Conservation (phyloP, 2,888 invertebrate species). For the Lymantria dispar region DNA sequence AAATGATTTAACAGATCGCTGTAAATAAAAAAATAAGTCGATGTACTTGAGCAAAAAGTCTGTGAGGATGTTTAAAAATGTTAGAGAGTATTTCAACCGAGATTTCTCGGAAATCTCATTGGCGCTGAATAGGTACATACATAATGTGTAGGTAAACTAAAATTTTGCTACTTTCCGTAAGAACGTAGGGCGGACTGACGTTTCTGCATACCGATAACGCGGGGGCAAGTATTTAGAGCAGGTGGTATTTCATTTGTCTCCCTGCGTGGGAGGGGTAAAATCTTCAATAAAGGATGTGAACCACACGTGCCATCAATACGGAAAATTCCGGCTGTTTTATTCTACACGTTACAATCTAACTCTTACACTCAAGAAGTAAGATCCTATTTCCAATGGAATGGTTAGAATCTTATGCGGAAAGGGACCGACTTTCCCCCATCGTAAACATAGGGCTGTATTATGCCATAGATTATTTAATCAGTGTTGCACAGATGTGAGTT, state of each 20-base stretch:
- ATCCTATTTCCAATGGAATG: slow-evolving; percentile 31
- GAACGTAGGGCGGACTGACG: slow-evolving; percentile 24
- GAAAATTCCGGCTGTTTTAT: slow-evolving; percentile 57
- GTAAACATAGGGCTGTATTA: slow-evolving; percentile 71
- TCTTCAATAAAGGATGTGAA: slow-evolving; percentile 74
- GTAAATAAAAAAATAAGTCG: not conserved
- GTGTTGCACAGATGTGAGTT: too few species aligned
- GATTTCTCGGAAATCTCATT: not conserved
- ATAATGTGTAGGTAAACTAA: not conserved
- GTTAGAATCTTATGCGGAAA: slow-evolving; percentile 57
- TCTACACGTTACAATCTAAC: slow-evolving; percentile 13
- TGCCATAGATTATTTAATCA: slow-evolving; percentile 44
- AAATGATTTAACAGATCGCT: too few species aligned
- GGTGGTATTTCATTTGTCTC: slow-evolving; percentile 69
- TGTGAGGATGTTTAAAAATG: not conserved
- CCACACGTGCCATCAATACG: slow-evolving; percentile 74
- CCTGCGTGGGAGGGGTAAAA: slow-evolving; percentile 56
- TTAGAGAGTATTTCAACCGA: not conserved
- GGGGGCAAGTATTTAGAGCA: slow-evolving; percentile 63
- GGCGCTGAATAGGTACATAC: not conserved
- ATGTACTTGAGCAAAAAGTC: not conserved
- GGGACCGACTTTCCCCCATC: slow-evolving; percentile 70
- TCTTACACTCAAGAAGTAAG: slow-evolving; percentile 23
- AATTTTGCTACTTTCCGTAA: slow-evolving; percentile 1
- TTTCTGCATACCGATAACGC: slow-evolving; percentile 61